Conservation (phyloP, 2,113 vertebrate genomes). For the Lophotis ruficrista region DNA sequence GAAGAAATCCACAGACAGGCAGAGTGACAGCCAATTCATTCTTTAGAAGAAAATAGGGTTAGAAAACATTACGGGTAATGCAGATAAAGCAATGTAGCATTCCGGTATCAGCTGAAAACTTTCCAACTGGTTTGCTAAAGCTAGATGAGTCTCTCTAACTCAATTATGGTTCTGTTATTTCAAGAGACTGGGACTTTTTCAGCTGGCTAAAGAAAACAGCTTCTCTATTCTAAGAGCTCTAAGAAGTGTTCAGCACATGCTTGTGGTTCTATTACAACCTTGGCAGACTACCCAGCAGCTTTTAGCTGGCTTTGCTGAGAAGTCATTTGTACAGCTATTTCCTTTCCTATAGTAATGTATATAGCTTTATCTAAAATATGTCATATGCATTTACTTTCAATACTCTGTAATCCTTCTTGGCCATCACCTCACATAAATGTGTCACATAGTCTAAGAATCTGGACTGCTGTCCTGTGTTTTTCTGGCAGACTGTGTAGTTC, state of each 20-base stretch:
- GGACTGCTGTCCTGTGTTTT: not conserved
- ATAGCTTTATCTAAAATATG: conserved; percentile 38
- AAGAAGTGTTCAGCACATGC: conserved; percentile 45
- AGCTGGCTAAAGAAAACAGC: conserved; percentile 42
- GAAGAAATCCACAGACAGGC: not conserved
- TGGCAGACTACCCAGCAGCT: conserved; percentile 44
- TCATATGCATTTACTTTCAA: conserved; percentile 29
- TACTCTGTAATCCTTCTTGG: conserved; percentile 41
- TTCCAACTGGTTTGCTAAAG: conserved; percentile 12
- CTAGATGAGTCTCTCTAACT: conserved; percentile 24
- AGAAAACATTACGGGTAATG: not conserved
- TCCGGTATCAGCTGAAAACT: not conserved
- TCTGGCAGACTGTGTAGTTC: conserved; percentile 1
- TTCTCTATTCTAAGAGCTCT: conserved; percentile 44
- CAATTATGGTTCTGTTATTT: conserved; percentile 50
- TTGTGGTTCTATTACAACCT: conserved; percentile 41
- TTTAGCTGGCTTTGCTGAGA: conserved; percentile 39
- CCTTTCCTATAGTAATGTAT: conserved; percentile 31
- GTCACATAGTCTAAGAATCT: not conserved
- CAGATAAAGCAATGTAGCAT: not conserved
- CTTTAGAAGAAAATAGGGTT: not conserved
- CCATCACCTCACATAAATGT: conserved; percentile 19
- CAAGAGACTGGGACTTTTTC: conserved; percentile 35
- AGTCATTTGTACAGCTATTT: conserved; percentile 48
- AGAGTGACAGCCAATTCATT: not conserved